phyloP scores from a whole-genome alignment of 2,888 invertebrate genomes.

The Helobdella robusta region DNA sequence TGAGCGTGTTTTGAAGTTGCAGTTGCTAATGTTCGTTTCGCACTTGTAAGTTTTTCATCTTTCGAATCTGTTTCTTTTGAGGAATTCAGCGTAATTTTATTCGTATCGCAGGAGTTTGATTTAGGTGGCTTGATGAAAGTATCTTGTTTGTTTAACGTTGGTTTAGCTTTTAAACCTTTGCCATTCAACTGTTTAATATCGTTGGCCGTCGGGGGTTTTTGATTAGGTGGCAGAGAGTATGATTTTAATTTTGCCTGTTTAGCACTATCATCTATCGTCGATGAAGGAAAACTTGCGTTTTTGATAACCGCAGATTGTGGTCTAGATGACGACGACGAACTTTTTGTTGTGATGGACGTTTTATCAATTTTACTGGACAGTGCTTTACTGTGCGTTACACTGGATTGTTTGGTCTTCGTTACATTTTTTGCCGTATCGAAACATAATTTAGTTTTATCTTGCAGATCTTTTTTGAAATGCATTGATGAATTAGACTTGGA shows the following conservation, averaged over 20 bases:
- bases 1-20: not conserved
- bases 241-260: slow-evolving; percentile 23
- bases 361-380: too few species aligned
- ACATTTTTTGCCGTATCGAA: too few species aligned
- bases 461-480: too few species aligned
- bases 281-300: slow-evolving; percentile 2
- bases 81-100: not conserved
- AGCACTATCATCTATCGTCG: not conserved
- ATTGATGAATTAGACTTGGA: too few species aligned
- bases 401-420: too few species aligned
- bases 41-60: slow-evolving; percentile 6
- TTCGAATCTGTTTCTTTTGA: not conserved
- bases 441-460: too few species aligned
- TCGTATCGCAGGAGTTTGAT: not conserved
- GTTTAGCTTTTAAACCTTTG: too few species aligned
- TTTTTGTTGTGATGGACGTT: too few species aligned
- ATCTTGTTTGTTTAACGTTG: too few species aligned
- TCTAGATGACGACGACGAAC: not conserved
- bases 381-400: too few species aligned
- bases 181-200: slow-evolving; percentile 3
- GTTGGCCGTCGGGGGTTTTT: slow-evolving; percentile 14
- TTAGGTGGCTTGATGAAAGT: slow-evolving; percentile 26
- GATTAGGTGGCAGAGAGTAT: slow-evolving; percentile 14
- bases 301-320: slow-evolving; percentile 17
- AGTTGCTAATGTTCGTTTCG: not conserved